Evolutionary conservation across 2,888 invertebrate species (phyloP).

Genomic region (Myopa testacea): DNA sequence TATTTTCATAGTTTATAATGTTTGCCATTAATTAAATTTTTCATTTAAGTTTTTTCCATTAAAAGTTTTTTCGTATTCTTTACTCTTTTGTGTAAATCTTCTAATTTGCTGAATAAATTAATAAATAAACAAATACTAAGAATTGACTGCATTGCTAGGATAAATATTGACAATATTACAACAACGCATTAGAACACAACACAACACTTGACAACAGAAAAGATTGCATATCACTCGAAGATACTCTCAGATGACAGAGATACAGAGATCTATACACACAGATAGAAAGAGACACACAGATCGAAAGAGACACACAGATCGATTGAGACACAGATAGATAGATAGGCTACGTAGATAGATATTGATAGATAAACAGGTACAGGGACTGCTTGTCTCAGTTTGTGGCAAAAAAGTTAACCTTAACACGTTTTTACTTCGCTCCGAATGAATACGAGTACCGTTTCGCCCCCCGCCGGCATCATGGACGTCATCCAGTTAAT

Average conservation of each 20-base stretch:
- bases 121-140: conserved; percentile 25
- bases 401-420: not conserved
- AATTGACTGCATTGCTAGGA: conserved; percentile 24
- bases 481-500: not conserved
- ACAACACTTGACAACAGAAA: conserved; percentile 6
- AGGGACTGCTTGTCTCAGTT: not conserved
- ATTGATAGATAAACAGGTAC: not conserved
- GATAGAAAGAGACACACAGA: not conserved
- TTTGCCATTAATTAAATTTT: too few relatives aligned
- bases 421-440: not conserved
- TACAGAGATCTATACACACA: too few relatives aligned
- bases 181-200: not conserved
- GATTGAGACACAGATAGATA: not conserved
- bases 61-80: not conserved
- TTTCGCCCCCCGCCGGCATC: not conserved
- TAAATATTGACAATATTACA: conserved; percentile 28
- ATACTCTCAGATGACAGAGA: not conserved
- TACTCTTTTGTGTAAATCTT: conserved; percentile 18
- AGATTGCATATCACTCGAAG: conserved; percentile 4
- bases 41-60: too few relatives aligned
- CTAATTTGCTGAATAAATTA: conserved; percentile 23
- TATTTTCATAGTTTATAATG: too few relatives aligned
- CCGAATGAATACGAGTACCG: not conserved
- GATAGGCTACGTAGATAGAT: not conserved
- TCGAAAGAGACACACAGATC: not conserved